Evolutionary conservation across 2,797 vertebrate species (phyloP).

Genomic region (Vultur gryphus): DNA sequence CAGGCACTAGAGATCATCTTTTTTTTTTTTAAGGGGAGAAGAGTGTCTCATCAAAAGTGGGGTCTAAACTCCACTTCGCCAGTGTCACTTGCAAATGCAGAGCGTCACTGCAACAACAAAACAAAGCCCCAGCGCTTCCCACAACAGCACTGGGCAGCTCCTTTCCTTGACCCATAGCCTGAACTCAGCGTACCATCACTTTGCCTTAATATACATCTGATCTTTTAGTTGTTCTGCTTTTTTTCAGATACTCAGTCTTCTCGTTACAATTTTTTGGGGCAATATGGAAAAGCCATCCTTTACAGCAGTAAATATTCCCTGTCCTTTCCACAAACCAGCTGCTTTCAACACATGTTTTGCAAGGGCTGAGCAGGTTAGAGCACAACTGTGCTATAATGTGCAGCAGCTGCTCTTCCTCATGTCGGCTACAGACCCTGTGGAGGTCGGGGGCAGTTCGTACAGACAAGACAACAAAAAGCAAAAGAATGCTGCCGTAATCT

Average conservation of each 20-base stretch:
- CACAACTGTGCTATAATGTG: background rate
- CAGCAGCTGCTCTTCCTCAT: background rate
- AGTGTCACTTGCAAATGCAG: background rate
- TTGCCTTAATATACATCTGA: background rate
- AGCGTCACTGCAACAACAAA: fast-evolving
- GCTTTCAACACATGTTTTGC: background rate
- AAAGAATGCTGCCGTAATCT: background rate
- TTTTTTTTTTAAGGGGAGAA: background rate
- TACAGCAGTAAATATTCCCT: background rate
- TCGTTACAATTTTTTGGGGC: background rate
- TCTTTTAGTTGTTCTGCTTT: background rate
- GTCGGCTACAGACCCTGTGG: background rate
- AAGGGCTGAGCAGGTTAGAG: background rate
- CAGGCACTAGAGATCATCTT: background rate
- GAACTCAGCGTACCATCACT: background rate
- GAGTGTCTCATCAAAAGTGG: background rate
- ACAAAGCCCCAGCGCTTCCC: background rate
- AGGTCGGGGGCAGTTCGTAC: background rate
- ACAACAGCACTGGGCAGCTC: background rate
- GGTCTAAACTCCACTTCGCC: background rate
- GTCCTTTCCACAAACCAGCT: background rate
- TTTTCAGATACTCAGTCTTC: background rate
- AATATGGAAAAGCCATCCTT: background rate
- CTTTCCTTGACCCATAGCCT: background rate
- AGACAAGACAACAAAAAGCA: background rate